These are phyloP conservation scores for Ptychodera flava DNA, from an alignment of 35 echinoderm and acorn worm species.

Conservation along the genomic window DNA sequence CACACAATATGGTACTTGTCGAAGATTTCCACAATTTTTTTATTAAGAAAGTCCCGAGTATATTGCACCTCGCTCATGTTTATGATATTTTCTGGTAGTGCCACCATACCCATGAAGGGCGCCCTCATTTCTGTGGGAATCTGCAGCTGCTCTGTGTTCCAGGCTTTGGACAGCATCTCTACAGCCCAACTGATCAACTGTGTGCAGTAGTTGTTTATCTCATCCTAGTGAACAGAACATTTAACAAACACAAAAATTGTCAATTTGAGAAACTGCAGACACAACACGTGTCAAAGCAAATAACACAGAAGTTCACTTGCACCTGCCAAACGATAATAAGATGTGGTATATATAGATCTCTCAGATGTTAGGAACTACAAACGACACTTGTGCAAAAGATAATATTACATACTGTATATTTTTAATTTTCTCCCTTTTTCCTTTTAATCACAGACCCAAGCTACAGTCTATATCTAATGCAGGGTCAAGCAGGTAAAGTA, in stretches of 20 bases:
- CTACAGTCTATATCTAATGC: no score
- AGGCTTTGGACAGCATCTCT: constrained; percentile 64
- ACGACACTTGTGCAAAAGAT: no score
- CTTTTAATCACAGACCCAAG: no score
- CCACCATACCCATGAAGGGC: constrained; percentile 63
- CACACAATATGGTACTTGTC: constrained; percentile 3
- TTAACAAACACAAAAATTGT: not conserved
- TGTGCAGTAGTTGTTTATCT: constrained; percentile 30
- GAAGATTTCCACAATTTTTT: not conserved
- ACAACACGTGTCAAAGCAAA: no score
- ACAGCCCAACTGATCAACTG: constrained; percentile 45
- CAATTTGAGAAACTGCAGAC: no score
- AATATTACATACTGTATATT: no score
- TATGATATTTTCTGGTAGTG: constrained; percentile 25
- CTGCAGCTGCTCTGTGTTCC: constrained; percentile 45
- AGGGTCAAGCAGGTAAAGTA: no score
- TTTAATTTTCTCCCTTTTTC: no score
- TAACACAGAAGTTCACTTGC: no score
- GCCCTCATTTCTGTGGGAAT: constrained; percentile 37
- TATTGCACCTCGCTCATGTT: not conserved
- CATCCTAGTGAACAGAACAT: constrained; percentile 37
- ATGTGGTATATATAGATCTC: no score
- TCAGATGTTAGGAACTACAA: no score
- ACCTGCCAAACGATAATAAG: no score
- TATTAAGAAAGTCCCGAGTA: not conserved